A percentile compares a stretch with the other conserved stretches of the same genome.
Conservation (phyloP, 2,888 invertebrate species). For the Tanaodytes sp. region DNA sequence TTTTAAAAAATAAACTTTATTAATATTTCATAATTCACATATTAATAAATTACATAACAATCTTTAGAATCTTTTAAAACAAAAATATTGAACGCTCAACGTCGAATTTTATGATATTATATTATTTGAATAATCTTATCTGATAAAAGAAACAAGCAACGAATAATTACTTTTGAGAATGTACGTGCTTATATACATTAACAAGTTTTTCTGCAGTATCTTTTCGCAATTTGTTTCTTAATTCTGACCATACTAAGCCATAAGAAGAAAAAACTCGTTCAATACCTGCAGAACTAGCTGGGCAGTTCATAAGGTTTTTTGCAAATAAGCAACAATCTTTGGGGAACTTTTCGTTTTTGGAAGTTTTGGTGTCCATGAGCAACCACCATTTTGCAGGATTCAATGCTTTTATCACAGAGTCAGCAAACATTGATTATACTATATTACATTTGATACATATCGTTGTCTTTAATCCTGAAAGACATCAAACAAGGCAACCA, state of each 20-base stretch:
- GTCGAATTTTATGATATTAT: no score
- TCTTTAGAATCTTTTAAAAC: no score
- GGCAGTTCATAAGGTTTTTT: conserved; percentile 20
- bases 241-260: conserved; percentile 18
- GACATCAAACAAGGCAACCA: conserved; percentile 20
- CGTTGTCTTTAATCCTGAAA: conserved; percentile 17
- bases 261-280: conserved; percentile 14
- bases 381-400: conserved; percentile 19
- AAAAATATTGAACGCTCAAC: no score
- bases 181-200: conserved; percentile 1
- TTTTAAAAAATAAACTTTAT: no score
- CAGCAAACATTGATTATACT: conserved; percentile 5
- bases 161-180: neutral
- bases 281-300: conserved; percentile 16
- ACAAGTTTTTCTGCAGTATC: conserved; percentile 9
- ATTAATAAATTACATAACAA: no score
- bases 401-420: conserved; percentile 1
- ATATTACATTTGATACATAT: no score
- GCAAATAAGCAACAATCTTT: conserved; percentile 15
- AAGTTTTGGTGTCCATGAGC: conserved; percentile 13
- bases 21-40: no score
- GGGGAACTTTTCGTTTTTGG: conserved; percentile 12
- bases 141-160: no score
- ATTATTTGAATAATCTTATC: no score
- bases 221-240: conserved; percentile 6